Percentiles rank a stretch among this genome's conserved stretches.
These are phyloP conservation scores for Saguinus midas DNA, from an alignment of 2,113 vertebrate genomes.

Conservation along the genomic window DNA sequence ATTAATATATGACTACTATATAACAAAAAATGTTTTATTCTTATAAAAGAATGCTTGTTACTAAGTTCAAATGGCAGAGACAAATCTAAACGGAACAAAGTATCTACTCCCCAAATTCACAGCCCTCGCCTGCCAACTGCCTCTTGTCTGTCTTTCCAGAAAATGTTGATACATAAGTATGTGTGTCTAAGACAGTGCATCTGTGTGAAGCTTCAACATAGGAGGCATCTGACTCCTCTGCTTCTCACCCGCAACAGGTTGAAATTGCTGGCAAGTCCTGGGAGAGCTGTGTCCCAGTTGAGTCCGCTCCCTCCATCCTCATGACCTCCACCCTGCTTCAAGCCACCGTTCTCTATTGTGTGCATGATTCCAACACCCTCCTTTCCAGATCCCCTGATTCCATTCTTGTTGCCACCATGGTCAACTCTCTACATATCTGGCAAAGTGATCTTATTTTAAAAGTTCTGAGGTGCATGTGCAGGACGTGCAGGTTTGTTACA, in stretches of 20 bases:
- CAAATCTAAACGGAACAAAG: neutral
- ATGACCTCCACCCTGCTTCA: neutral
- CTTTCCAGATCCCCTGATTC: neutral
- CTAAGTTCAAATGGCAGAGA: neutral
- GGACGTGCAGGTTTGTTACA: too few species aligned
- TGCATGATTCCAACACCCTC: neutral
- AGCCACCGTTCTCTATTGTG: neutral
- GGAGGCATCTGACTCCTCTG: rapidly evolving
- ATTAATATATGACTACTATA: too few species aligned
- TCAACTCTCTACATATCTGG: neutral
- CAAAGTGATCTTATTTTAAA: neutral
- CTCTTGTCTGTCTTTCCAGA: neutral
- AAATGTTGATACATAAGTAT: neutral
- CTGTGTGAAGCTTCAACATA: rapidly evolving
- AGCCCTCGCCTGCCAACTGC: neutral
- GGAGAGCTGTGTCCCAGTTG: neutral
- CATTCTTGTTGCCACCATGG: neutral
- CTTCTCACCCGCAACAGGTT: rapidly evolving
- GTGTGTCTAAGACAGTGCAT: neutral
- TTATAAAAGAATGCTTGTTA: neutral
- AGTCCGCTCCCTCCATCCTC: neutral
- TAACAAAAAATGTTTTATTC: neutral
- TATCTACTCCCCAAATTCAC: neutral
- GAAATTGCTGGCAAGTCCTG: neutral
- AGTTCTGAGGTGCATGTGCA: too few species aligned